Conservation (phyloP, 64 coral and sea anemone genomes). For the Pocillopora damicornis region DNA sequence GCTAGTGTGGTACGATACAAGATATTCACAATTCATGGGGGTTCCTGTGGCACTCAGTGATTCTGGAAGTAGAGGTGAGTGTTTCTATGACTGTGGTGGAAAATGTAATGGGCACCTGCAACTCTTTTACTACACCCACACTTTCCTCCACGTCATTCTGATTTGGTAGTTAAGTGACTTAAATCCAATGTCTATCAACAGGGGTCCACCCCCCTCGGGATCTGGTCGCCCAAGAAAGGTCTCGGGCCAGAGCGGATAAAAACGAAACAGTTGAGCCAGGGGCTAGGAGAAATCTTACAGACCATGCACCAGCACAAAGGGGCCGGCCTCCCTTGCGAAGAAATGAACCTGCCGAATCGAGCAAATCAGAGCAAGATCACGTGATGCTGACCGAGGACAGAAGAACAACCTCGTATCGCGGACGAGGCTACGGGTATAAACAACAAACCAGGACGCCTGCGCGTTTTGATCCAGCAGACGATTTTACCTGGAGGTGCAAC, state of each 20-base stretch:
- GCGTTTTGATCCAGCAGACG: conserved; percentile 54
- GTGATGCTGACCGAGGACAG: conserved; percentile 53
- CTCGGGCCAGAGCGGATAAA: conserved; percentile 48
- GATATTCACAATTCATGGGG: conserved; percentile 96
- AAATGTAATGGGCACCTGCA: not conserved
- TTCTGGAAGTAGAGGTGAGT: conserved; percentile 84
- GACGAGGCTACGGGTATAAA: conserved; percentile 50
- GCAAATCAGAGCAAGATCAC: conserved; percentile 59
- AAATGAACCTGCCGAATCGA: conserved; percentile 30
- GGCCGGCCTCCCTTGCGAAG: conserved; percentile 78
- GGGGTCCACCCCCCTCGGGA: conserved; percentile 90
- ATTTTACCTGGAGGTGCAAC: conserved; percentile 93
- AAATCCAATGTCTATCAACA: not conserved
- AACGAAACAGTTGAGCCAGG: conserved; percentile 40
- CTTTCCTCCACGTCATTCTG: not conserved
- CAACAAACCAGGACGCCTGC: conserved; percentile 28
- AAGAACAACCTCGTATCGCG: conserved; percentile 60
- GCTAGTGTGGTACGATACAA: conserved; percentile 92
- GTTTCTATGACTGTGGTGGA: not conserved
- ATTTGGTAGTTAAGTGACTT: not conserved
- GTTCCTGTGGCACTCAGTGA: conserved; percentile 92
- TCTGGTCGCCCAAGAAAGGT: conserved; percentile 77
- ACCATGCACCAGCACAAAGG: conserved; percentile 72
- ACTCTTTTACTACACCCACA: not conserved
- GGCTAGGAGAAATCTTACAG: conserved; percentile 51